These are phyloP conservation scores for Cryptus viduatorius DNA, from an alignment of 2,888 invertebrate genomes.

Conservation along the genomic window DNA sequence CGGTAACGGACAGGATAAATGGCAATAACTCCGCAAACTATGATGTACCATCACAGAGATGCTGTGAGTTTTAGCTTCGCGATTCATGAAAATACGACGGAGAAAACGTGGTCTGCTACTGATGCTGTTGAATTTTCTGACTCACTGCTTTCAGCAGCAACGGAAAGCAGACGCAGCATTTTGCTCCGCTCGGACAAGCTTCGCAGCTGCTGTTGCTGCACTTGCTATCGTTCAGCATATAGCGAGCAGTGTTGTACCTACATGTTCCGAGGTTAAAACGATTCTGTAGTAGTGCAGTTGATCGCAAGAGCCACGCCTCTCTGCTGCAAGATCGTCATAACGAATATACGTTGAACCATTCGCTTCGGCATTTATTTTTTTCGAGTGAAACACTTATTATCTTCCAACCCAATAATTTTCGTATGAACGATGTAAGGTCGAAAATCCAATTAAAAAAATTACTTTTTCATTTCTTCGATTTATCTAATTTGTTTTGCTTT, in stretches of 20 bases:
- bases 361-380: constrained; percentile 11
- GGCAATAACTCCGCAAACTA: constrained; percentile 46
- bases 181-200: constrained; percentile 38
- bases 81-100: constrained; percentile 53
- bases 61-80: constrained; percentile 11
- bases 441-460: not conserved
- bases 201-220: constrained; percentile 49
- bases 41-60: constrained; percentile 30
- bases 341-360: constrained; percentile 17
- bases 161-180: constrained; percentile 39
- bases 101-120: not conserved
- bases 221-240: constrained; percentile 44
- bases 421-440: not conserved
- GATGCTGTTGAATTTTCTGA: constrained; percentile 25
- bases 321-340: constrained; percentile 37
- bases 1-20: constrained; percentile 22
- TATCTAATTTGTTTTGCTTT: not conserved
- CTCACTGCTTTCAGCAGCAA: constrained; percentile 25
- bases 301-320: constrained; percentile 54
- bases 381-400: not conserved
- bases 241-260: constrained; percentile 26
- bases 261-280: constrained; percentile 19
- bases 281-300: constrained; percentile 40
- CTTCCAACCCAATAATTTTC: not conserved
- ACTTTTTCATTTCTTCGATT: not conserved